Evolutionary conservation across 2,113 vertebrate species (phyloP).

Genomic region (Phaetusa simplex): DNA sequence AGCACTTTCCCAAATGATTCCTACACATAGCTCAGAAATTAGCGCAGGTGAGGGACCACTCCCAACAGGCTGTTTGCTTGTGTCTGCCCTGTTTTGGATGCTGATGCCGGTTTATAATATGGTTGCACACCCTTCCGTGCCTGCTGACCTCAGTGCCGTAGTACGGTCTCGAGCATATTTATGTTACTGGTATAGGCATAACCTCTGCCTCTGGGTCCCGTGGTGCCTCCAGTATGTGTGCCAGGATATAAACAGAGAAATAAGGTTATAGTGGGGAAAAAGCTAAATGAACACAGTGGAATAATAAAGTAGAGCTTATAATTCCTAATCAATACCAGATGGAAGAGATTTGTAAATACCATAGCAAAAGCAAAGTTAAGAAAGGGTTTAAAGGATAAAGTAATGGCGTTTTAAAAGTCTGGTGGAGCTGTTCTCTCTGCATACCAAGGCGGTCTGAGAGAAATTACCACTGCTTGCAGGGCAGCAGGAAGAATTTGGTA

Average conservation of each 20-base stretch:
- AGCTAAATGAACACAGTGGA: not conserved
- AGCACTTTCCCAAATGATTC: not conserved
- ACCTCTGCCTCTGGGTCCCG: not conserved
- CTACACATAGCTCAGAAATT: not conserved
- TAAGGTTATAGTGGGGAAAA: not conserved
- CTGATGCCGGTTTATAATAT: not conserved
- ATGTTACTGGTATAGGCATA: not conserved
- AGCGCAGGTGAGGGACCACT: not conserved
- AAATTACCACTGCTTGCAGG: not conserved
- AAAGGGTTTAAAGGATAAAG: conserved; percentile 4
- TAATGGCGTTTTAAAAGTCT: not conserved
- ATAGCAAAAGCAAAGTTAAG: not conserved
- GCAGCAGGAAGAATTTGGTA: not conserved
- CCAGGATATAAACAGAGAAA: not conserved
- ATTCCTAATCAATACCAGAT: conserved; percentile 21
- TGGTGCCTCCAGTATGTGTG: not conserved
- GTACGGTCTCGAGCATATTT: not conserved
- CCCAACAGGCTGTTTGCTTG: not conserved
- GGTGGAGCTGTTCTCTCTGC: not conserved
- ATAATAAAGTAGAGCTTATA: not conserved
- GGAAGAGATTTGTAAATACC: conserved; percentile 19
- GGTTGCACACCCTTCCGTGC: not conserved
- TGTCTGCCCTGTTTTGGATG: not conserved
- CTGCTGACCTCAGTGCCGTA: not conserved
- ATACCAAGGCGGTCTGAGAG: not conserved